These are phyloP conservation scores for Crenuchus spilurus DNA, from an alignment of 2,797 vertebrate genomes.

Conservation along the genomic window DNA sequence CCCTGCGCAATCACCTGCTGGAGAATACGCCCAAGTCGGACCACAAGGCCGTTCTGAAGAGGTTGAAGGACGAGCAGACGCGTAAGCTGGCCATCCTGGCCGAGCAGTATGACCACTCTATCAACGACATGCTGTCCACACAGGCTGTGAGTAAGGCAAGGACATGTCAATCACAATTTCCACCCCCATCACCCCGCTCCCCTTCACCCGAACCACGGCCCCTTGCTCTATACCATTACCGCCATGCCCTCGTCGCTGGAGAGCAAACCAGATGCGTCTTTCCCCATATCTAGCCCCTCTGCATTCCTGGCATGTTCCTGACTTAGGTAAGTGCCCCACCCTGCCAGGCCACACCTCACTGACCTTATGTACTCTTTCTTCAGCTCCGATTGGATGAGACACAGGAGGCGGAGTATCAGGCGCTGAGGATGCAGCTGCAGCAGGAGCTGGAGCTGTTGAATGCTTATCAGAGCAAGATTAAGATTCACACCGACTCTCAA, in stretches of 20 bases:
- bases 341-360: background rate
- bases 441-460: constrained; percentile 92
- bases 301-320: constrained; percentile 11
- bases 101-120: constrained; percentile 95
- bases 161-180: constrained; percentile 39
- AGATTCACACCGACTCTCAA: constrained; percentile 91
- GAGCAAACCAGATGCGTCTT: too few relatives aligned
- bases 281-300: too few relatives aligned
- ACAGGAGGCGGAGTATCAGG: constrained; percentile 91
- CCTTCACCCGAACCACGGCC: constrained; percentile 22
- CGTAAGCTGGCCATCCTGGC: constrained; percentile 93
- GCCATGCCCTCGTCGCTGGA: background rate
- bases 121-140: constrained; percentile 95
- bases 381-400: constrained; percentile 91
- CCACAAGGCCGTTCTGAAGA: constrained; percentile 91
- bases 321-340: background rate
- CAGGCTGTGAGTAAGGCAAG: constrained; percentile 87
- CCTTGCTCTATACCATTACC: constrained; percentile 13
- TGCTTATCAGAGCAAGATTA: constrained; percentile 95
- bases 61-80: constrained; percentile 93
- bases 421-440: constrained; percentile 90
- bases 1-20: constrained; percentile 90
- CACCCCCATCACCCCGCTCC: background rate
- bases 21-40: constrained; percentile 92
- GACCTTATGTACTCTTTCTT: constrained; percentile 34